Conservation (phyloP, 2,113 vertebrate species). For the Dipodomys stephensi region DNA sequence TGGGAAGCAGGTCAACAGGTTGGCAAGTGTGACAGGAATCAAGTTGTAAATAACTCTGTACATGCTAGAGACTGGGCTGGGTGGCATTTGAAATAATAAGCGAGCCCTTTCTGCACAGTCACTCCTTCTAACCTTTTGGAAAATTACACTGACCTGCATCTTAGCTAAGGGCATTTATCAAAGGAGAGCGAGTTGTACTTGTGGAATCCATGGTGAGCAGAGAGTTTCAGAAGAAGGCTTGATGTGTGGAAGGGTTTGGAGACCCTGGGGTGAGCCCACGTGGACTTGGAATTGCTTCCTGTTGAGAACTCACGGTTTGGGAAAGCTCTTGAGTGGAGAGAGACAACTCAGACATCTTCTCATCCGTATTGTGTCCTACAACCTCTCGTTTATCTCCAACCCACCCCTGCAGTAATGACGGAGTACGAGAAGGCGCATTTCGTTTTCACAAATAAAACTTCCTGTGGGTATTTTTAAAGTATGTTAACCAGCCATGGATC, state of each 20-base stretch:
- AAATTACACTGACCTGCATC: slow-evolving; percentile 73
- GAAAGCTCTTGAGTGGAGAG: not conserved
- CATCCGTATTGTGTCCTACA: not conserved
- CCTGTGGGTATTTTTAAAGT: not conserved
- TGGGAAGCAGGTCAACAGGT: slow-evolving; percentile 63
- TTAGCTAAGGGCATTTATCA: slow-evolving; percentile 71
- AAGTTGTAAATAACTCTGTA: slow-evolving; percentile 72
- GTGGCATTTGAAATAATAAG: slow-evolving; percentile 84
- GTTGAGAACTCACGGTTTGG: not conserved
- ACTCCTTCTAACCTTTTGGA: slow-evolving; percentile 69
- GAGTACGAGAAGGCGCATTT: not conserved
- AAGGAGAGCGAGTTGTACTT: not conserved
- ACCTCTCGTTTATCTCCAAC: not conserved
- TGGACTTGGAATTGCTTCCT: not conserved
- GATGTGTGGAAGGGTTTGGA: not conserved
- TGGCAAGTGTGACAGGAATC: slow-evolving; percentile 58
- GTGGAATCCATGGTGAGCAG: not conserved
- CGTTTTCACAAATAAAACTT: not conserved
- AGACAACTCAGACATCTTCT: not conserved
- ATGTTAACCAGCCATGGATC: not conserved
- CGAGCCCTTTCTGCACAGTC: slow-evolving; percentile 59
- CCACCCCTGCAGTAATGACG: fast-evolving
- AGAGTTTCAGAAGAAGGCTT: not conserved
- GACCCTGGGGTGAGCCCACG: not conserved
- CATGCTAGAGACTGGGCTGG: slow-evolving; percentile 71